Evolutionary conservation across 2,797 vertebrate species (phyloP), one percentile per base, ranked within the genome.

Genomic region (Botia kubotai): DNA sequence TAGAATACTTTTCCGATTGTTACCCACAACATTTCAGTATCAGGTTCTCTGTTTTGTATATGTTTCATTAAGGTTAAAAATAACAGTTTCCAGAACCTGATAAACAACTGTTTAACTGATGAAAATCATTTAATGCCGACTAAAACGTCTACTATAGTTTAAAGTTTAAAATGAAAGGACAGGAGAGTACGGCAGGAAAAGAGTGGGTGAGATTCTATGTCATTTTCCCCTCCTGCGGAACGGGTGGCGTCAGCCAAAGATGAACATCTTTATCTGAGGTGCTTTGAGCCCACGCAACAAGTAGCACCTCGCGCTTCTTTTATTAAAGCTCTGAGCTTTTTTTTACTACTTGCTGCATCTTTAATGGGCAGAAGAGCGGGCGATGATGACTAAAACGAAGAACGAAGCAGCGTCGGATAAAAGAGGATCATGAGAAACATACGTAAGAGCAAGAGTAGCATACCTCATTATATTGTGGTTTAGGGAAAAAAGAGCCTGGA

Each of bases 211-310:
- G 72, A 75, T 53, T 82, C 63, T 33, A 71, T 39, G 33, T 55
- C 60, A 84, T 83, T 75, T 66, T 76, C 80, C 81, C 26, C 36
- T 53, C 43, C 73, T 81, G 76, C 52, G 6, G 23, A 69, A 55
- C 23, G 46, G 63, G 43, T 75, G 77, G 83, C 69, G 75, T 87
- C 85, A 85, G 58, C 71, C 63, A 48, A 21, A 73, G 77, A 74
- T 80, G 81, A 80, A 86, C 86, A 85, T 87, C 85, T 86, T 87
- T 80, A 84, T 83, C 77, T 72, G 76, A 80, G 63, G 82, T 60
- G 43, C 84, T 89, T 84, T 84, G 83, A 84, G 77, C 84, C 83
- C 82, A 83, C 70, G 79, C 81, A 85, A 86, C 82, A 83, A 68
- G 76, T 69, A 72, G 52, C 70, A 83, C 83, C 77, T 79, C 68